A percentile compares a stretch with the other conserved stretches of the same genome.
Evolutionary conservation across 2,113 vertebrate genomes (phyloP).

Genomic region (Tragulus kanchil): DNA sequence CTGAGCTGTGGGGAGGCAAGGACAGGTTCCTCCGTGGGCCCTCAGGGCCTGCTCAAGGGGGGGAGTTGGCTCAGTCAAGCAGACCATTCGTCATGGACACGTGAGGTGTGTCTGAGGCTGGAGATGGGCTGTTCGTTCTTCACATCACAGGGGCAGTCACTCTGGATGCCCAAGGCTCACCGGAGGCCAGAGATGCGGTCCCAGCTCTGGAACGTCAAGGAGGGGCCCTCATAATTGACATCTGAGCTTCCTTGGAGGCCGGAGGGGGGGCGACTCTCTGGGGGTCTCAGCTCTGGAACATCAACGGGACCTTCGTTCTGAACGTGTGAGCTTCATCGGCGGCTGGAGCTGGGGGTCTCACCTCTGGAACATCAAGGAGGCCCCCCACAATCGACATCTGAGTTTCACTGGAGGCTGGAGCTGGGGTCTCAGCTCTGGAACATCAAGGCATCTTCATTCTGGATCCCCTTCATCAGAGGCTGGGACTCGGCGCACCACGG

Average conservation of each 20-base stretch:
- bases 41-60: neutral
- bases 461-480: accelerated
- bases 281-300: no score
- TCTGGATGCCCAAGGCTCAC: neutral
- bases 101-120: no score
- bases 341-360: neutral
- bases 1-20: neutral
- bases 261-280: neutral
- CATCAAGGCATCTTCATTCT: neutral
- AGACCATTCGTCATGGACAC: no score
- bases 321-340: neutral
- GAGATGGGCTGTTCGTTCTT: no score
- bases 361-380: neutral
- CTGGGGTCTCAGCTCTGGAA: neutral
- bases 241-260: neutral
- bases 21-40: no score
- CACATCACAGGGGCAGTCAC: neutral
- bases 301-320: no score
- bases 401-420: accelerated
- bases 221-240: neutral
- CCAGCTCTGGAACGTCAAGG: neutral
- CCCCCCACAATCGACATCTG: neutral
- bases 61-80: neutral
- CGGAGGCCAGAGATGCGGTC: neutral
- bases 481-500: neutral